Base-by-base conservation (phyloP, 2,797 vertebrate genomes). In the Pangasius krempfi region DNA sequence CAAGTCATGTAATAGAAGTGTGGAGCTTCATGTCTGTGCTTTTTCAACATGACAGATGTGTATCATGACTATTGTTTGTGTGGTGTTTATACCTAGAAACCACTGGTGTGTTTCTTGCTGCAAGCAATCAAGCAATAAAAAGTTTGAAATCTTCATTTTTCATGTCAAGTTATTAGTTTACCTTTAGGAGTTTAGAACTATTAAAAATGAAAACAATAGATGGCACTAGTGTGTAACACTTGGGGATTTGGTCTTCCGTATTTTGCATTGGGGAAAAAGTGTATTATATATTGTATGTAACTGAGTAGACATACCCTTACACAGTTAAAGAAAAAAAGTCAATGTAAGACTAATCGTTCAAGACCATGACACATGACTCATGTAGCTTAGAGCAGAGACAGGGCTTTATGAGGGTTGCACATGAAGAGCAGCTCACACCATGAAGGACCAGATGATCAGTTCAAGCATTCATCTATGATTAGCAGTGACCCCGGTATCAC, bases 191-290 rank as follows among this genome's bases (percentile, higher is more conserved):
- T 37, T 80, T 9, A 56, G 14, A 58, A 25, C 9, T 5, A 40
- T 30, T 79, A 56, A 33, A 13, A 10, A 33, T 56, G 16, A 70
- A 22, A 72, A 70, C 95, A 95, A 92, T 94, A 95, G 95, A 92
- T 95, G 96, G 95, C 94, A 95, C 92, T 93, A 94, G 22, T 44
- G 87, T 80, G 58, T 84, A 84, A 88, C 86, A 54, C 87, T 88
- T 89, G 82, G 92, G 72, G 54, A 60, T 13, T 56, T 79, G 56
- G 22, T 16, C 54, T 81, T 27, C 6, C 44, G 30, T 18, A 1
- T 50, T 5, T 0, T 16, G 72, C 37, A 54, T 66, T 70, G 30
- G 52, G 52, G 66, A 20, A 84, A 66, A 84, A 84, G 64, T 16
- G 8, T 4, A 50, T 8, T n/a, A 30, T 1, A 44, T 44, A 33